A percentile compares a stretch with the other conserved stretches of the same genome.
These are phyloP conservation scores for Pterobdella sp. DNA, from an alignment of 2,888 invertebrate genomes.

Conservation along the genomic window DNA sequence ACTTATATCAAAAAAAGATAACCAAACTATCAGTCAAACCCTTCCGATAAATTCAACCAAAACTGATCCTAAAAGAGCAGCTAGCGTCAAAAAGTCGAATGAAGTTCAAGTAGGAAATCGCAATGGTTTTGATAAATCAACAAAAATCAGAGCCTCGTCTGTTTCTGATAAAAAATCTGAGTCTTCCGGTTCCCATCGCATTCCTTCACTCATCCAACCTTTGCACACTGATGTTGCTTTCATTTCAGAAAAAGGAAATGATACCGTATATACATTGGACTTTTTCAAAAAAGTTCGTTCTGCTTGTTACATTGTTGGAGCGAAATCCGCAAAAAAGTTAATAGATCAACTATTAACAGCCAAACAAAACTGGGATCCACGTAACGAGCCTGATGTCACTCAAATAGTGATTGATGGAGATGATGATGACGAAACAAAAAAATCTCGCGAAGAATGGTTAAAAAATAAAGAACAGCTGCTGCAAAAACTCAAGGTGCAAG, in stretches of 20 bases:
- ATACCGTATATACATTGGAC: constrained; percentile 13
- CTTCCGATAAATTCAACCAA: not conserved
- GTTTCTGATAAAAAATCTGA: constrained; percentile 1
- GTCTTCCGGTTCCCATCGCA: not conserved
- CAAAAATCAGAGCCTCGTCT: not conserved
- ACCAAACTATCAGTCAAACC: not conserved
- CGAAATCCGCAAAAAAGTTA: not conserved
- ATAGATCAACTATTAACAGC: constrained; percentile 24
- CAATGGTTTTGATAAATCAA: not conserved
- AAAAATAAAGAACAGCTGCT: not conserved
- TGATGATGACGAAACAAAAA: not conserved
- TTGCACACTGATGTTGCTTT: constrained; percentile 25
- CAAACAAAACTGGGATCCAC: constrained; percentile 19
- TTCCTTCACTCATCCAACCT: constrained; percentile 10
- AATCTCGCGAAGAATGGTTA: constrained; percentile 6
- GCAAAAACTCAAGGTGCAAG: constrained; percentile 7
- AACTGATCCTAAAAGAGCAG: not conserved
- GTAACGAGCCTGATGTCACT: not conserved
- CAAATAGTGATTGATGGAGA: not conserved
- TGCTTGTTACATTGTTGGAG: not conserved
- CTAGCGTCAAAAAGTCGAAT: not conserved
- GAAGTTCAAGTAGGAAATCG: not conserved
- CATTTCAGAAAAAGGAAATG: constrained; percentile 15
- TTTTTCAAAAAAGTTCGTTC: constrained; percentile 26
- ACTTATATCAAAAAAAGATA: constrained; percentile 10